Evolutionary conservation across 2,113 vertebrate species (phyloP), one percentile per base, ranked within the genome.

Genomic region (Onychostruthus taczanowskii): DNA sequence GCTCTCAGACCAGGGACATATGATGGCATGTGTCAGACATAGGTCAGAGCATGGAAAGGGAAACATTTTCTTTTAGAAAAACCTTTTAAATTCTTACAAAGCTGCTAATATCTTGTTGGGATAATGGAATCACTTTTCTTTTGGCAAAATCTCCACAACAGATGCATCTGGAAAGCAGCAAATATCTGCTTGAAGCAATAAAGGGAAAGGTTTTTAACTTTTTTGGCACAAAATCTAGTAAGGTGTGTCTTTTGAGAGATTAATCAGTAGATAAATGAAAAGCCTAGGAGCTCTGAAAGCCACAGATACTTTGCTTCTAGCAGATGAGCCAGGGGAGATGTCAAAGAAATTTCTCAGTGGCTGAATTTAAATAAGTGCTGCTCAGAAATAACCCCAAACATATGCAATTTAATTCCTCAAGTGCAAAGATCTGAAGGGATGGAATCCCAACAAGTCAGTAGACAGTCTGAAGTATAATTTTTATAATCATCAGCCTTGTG

Each of bases 351-450:
- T 76, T 52, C 31, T 73, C 70, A 72, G 15, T 44, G 8, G 5
- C 31, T 73, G 59, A 83, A 58, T 76, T 79, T 55, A 80, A 82
- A 30, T 63, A 63, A 66, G 4, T 5, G 0, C 37, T 77, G 12
- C 43, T 86, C 13, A n/a, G 46, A 33, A 87, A 76, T 83, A 55
- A 9, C 1, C 11, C 27, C 41, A 63, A 76, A 69, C 8, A 19
- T 16, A 49, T 0, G 0, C 30, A 85, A n/a, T 41, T 47, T 16
- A 75, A 56, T 63, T 67, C 15, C 27, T 84, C 26, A 61, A 1
- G 10, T 78, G 11, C 43, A 68, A 39, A 56, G 3, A 82, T 85
- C 49, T 83, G 50, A 76, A 79, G 37, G 11, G 12, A 59, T 30
- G 11, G 14, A 88, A 46, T 63, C 44, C 41, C 9, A 90, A 11